Conservation (phyloP, 2,888 invertebrate genomes). For the Ptychoptera albimana region DNA sequence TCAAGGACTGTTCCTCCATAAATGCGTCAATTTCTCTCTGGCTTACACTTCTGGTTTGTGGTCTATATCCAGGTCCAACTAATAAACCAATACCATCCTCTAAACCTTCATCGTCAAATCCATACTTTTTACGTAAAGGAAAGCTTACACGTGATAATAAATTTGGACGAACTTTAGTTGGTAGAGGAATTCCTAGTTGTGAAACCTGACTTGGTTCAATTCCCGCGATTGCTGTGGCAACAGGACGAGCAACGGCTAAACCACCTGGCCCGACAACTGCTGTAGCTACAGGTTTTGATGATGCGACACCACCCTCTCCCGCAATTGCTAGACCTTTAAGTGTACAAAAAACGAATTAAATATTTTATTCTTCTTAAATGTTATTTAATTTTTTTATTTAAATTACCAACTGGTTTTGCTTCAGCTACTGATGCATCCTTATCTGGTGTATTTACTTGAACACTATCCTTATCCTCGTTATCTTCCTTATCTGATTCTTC, state of each 20-base stretch:
- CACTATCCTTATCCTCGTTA: constrained; percentile 2
- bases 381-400: constrained; percentile 2
- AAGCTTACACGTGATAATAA: background rate
- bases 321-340: constrained; percentile 43
- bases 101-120: constrained; percentile 1
- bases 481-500: constrained; percentile 33
- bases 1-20: background rate
- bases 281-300: constrained; percentile 52
- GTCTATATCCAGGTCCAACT: constrained; percentile 7
- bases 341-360: constrained; percentile 2
- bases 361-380: too few relatives aligned
- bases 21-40: background rate
- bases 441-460: constrained; percentile 33
- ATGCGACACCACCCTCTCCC: constrained; percentile 51
- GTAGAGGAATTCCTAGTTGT: constrained; percentile 23
- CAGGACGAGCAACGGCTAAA: constrained; percentile 50
- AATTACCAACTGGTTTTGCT: constrained; percentile 54
- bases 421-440: constrained; percentile 52
- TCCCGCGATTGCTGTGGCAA: constrained; percentile 61
- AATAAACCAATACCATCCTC: constrained; percentile 4
- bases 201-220: constrained; percentile 32
- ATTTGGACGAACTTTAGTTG: constrained; percentile 11
- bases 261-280: constrained; percentile 55
- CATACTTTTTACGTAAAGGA: constrained; percentile 8
- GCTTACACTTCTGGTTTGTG: constrained; percentile 3